Conservation (phyloP, 2,113 vertebrate species). For the Burhinus oedicnemus region DNA sequence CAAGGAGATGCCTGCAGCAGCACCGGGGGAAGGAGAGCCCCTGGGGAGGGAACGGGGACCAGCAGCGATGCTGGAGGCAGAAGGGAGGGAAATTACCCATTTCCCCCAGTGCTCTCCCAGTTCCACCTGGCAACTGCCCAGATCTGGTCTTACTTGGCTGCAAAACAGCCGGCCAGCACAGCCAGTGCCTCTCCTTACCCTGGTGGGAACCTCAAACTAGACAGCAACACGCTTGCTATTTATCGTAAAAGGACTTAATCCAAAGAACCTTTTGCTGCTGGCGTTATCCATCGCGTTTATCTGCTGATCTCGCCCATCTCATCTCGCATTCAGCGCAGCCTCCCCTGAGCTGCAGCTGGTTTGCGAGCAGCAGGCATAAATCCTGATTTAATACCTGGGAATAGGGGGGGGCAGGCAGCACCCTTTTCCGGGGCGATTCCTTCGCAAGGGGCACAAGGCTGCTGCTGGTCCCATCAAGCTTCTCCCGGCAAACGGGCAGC, state of each 20-base stretch:
- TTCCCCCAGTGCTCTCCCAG: not conserved
- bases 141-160: not conserved
- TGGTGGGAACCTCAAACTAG: not conserved
- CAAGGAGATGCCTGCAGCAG: rapidly evolving
- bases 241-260: slow-evolving; percentile 48
- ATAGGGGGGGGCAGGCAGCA: not conserved
- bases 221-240: not conserved
- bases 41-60: not conserved
- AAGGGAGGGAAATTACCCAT: not conserved
- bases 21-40: not conserved
- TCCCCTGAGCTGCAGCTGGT: slow-evolving; percentile 30
- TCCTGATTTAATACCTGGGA: slow-evolving; percentile 42
- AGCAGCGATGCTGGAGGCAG: not conserved
- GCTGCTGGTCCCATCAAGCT: not conserved
- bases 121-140: not conserved
- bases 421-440: not conserved
- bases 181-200: not conserved
- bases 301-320: slow-evolving; percentile 62
- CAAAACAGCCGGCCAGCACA: not conserved
- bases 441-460: not conserved
- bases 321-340: slow-evolving; percentile 46
- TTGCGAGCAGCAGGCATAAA: slow-evolving; percentile 26
- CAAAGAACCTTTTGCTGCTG: slow-evolving; percentile 40
- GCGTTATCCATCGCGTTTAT: slow-evolving; percentile 63
- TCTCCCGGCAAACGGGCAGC: slow-evolving; percentile 43